Evolutionary conservation across 2,113 vertebrate species (phyloP).

Genomic region (Forbesichthys agassizii): DNA sequence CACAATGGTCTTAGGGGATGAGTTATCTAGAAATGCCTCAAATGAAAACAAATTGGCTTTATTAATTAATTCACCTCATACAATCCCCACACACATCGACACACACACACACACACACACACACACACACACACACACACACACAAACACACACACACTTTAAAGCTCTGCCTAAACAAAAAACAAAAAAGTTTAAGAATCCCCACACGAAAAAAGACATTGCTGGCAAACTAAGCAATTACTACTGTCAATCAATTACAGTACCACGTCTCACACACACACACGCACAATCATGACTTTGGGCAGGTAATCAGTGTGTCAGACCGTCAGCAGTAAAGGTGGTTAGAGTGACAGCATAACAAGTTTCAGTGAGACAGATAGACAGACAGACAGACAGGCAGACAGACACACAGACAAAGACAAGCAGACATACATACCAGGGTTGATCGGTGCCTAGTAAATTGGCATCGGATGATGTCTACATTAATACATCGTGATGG

Average conservation of each 20-base stretch:
- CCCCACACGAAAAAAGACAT: constrained; percentile 11
- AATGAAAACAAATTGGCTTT: constrained; percentile 1
- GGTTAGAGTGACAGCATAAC: neutral
- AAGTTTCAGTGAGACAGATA: neutral
- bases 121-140: neutral
- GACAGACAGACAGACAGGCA: neutral
- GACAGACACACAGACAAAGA: neutral
- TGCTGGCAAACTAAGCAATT: neutral
- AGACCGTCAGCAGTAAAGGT: neutral
- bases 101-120: constrained; percentile 10
- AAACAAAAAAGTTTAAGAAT: no score
- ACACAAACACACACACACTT: neutral
- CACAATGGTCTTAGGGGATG: neutral
- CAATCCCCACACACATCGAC: neutral
- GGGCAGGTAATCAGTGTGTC: constrained; percentile 18
- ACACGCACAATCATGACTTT: no score
- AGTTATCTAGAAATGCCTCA: constrained; percentile 4
- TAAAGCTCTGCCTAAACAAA: neutral
- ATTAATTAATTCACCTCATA: constrained; percentile 7
- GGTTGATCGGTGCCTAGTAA: no score
- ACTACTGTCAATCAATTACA: constrained; percentile 1
- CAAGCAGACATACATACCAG: neutral
- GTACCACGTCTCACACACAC: constrained; percentile 9
- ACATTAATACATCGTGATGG: no score
- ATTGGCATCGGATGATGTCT: no score